Evolutionary conservation across 2,888 invertebrate genomes (phyloP).

Genomic region (Diarsia rubi): DNA sequence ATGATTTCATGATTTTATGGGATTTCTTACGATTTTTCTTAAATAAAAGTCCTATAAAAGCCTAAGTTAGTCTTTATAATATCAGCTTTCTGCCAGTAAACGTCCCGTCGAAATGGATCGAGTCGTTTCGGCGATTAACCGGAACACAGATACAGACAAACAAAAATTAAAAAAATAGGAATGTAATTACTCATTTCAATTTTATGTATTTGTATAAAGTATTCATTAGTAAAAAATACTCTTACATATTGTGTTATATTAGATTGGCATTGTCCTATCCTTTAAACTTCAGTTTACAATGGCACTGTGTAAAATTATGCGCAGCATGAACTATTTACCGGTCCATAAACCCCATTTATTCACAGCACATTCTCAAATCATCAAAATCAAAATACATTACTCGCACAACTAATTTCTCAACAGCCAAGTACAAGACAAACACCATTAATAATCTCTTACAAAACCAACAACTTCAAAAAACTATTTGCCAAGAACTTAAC

Average conservation of each 20-base stretch:
- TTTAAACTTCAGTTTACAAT: not conserved
- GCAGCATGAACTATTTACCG: not conserved
- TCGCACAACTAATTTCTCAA: slow-evolving; percentile 59
- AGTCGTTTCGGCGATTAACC: not conserved
- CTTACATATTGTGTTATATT: not conserved
- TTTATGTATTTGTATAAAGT: not conserved
- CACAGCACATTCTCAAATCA: slow-evolving; percentile 36
- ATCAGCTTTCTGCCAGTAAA: not conserved
- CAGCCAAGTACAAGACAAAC: slow-evolving; percentile 73
- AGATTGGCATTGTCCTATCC: not conserved
- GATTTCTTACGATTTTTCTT: not conserved
- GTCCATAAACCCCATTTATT: slow-evolving; percentile 5
- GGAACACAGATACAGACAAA: not conserved
- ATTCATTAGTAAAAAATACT: not conserved
- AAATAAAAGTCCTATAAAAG: not conserved
- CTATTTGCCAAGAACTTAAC: slow-evolving; percentile 80
- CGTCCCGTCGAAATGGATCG: not conserved
- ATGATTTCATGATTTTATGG: not conserved
- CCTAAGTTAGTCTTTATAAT: not conserved
- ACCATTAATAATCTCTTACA: slow-evolving; percentile 76
- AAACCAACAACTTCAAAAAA: slow-evolving; percentile 64
- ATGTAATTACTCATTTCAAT: not conserved
- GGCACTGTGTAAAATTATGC: not conserved
- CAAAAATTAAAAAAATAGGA: too few relatives aligned
- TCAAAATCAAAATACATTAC: slow-evolving; percentile 46